Conservation (phyloP, 1,140 invertebrate species). For the Polypedilum vanderplanki region DNA sequence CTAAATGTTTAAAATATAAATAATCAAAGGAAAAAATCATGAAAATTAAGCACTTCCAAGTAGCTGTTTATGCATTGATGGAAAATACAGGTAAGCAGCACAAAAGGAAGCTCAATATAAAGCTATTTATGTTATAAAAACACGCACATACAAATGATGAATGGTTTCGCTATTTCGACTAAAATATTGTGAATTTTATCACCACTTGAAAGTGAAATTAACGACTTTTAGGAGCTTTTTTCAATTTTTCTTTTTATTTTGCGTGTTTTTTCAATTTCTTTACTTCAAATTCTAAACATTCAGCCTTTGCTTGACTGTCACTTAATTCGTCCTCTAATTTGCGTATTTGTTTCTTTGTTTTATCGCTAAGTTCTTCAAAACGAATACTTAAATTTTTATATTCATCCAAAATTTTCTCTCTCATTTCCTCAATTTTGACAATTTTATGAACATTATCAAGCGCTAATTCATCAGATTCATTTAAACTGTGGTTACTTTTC, state of each 20-base stretch:
- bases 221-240: not conserved
- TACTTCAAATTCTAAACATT: not conserved
- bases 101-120: not conserved
- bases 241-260: not conserved
- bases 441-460: not conserved
- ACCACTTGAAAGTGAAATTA: not conserved
- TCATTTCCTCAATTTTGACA: not conserved
- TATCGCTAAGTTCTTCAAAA: not conserved
- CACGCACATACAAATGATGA: constrained; percentile 3
- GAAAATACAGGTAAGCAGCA: not conserved
- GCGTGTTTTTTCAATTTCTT: not conserved
- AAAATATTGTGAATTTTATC: not conserved
- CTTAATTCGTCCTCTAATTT: not conserved
- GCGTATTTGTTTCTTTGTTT: not conserved
- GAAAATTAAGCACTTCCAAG: not conserved
- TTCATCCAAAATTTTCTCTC: not conserved
- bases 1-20: not conserved
- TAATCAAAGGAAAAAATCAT: not conserved
- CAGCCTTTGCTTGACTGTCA: not conserved
- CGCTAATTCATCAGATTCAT: not conserved
- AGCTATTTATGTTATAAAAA: not conserved
- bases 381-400: not conserved
- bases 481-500: not conserved
- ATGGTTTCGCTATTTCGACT: not conserved
- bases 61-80: not conserved